Evolutionary conservation across 2,797 vertebrate genomes (phyloP), one percentile per base, ranked within the genome.

Genomic region (Chelidonichthys spinosus): DNA sequence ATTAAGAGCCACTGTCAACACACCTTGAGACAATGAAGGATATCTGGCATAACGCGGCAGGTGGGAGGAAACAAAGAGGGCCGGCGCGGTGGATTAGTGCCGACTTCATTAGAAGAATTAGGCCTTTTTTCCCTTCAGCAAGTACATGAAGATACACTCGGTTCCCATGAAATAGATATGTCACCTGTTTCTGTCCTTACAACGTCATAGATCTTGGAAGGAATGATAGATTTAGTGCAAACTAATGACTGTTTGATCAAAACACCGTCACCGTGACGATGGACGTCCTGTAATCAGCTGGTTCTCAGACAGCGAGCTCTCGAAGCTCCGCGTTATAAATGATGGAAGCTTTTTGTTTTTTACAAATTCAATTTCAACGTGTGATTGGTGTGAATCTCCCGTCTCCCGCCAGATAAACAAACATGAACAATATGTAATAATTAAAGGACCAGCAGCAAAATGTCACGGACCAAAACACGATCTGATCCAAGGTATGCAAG

Each of bases 41-140:
- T 90, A 83, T 86, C 54, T 81, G 74, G 54, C 11, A 55, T 69
- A 74, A 87, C 63, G 35, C 50, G 78, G 63, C 25, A 58, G 80
- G 61, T 74, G 76, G 78, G 50, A 65, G 50, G 64, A 66, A 78
- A 76, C 69, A 79, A 65, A 79, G 61, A 76, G 54, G 69, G 63
- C 53, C 72, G 39, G 61, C 75, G 44, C 40, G 1, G 63, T 54
- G 74, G 81, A 90, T 89, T 67, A 83, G 72, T 63, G 79, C 66
- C 3, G 81, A 78, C 84, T 88, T 91, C 90, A 93, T 93, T 92
- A 92, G 88, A 90, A 83, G 70, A 92, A 92, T 89, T 90, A 87
- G 76, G 82, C 63, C 72, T 80, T 79, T 86, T 25, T 25, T 76
- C 67, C n/a, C 91, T 77, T 89, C 85, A 92, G 92, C 77, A 67